A percentile compares a stretch with the other conserved stretches of the same genome.
These are phyloP conservation scores for Pocota personata DNA, from an alignment of 2,888 invertebrate genomes.

Conservation along the genomic window DNA sequence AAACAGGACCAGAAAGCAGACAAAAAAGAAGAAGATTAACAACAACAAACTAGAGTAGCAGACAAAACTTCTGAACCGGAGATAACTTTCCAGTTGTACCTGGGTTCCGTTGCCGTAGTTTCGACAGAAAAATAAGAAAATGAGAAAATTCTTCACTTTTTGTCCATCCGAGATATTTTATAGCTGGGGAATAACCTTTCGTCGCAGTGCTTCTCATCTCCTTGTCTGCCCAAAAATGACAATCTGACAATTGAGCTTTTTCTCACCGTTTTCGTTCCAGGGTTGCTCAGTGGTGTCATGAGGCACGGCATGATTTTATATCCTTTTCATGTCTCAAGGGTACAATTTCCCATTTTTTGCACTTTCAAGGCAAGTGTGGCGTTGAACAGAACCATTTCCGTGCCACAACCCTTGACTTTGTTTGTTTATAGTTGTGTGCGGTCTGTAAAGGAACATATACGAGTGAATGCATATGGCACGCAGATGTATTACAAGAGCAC, in stretches of 20 bases:
- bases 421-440: no score
- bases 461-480: not conserved
- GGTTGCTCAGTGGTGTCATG: not conserved
- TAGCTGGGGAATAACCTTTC: slow-evolving; percentile 41
- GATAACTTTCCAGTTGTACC: slow-evolving; percentile 27
- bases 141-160: slow-evolving; percentile 1
- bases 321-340: slow-evolving; percentile 38
- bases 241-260: slow-evolving; percentile 48
- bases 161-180: slow-evolving; percentile 22
- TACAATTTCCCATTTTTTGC: slow-evolving; percentile 38
- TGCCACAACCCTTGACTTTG: no score
- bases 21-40: not conserved
- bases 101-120: not conserved
- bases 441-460: not conserved
- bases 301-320: slow-evolving; percentile 21
- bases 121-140: not conserved
- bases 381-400: no score
- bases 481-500: slow-evolving; percentile 6
- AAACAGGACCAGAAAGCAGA: not conserved
- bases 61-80: slow-evolving; percentile 11
- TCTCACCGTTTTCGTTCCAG: not conserved
- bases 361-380: slow-evolving; percentile 32
- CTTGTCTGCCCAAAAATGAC: slow-evolving; percentile 46
- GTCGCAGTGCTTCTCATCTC: slow-evolving; percentile 33
- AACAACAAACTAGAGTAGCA: slow-evolving; percentile 33